Evolutionary conservation across 2,888 invertebrate genomes (phyloP), one percentile per base, ranked within the genome.

Genomic region (Tetramorium bicarinatum): DNA sequence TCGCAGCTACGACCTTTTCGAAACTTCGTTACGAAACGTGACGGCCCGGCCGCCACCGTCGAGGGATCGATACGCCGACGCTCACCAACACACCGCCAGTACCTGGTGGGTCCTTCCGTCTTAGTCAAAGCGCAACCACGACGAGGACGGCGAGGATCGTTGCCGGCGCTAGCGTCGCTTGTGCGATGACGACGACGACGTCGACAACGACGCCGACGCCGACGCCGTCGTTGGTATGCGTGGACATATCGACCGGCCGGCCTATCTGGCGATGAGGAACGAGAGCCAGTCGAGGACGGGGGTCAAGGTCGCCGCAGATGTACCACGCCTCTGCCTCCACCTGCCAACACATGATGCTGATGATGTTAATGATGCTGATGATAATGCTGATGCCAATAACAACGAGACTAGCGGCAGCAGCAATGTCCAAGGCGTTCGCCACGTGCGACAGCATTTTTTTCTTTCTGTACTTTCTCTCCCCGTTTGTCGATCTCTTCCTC

Each of bases 291-390:
- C 87, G 92, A 93, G 93, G 92, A 92, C 94, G 91, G 93, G 91
- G 94, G 94, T 94, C 94, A 94, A 94, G 94, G 94, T 94, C 94
- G 92, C 85, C 86, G 52, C 67, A 84, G 90, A 92, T 91, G 89
- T 92, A 92, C 90, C 90, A 90, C 92, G 91, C 90, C 92, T 71
- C 69, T 90, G 90, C 87, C 89, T 89, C 52, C 89, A 87, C 67
- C 83, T 77, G 80, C 75, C 71, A 81, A 47, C 64, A 18, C 21
- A 74, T 56, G 66, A 34, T 25, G 69, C 69, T 66, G 85, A 75
- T 74, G 83, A 71, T 72, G 62, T 41, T 29, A 0, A 66, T 66
- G 44, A 25, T 44, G 38, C 13, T 3, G 25, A 47, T 44, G 44
- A 66, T 15, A 47, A 15, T 52, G 9, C 8, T 29, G 69, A 25